A percentile compares a stretch with the other conserved stretches of the same genome.
These are phyloP conservation scores for Dromius quadrimaculatus DNA, from an alignment of 2,888 invertebrate genomes.

Conservation along the genomic window DNA sequence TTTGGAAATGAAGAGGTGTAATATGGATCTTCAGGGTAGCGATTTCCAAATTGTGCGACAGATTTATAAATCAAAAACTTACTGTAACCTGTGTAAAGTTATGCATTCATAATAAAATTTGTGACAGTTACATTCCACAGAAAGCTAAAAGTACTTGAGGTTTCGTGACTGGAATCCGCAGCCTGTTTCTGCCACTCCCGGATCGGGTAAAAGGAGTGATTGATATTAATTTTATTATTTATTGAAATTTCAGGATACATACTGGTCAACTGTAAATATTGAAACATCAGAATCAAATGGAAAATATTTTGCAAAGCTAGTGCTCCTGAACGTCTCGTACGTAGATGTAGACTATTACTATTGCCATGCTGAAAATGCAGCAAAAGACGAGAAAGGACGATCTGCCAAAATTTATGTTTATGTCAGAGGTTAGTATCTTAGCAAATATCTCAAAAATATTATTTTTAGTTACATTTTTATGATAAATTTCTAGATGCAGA, in stretches of 20 bases:
- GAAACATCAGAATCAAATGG: constrained; percentile 54
- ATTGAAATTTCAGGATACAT: not conserved
- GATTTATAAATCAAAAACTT: too few species aligned
- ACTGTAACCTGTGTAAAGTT: too few species aligned
- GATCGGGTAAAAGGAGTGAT: too few species aligned
- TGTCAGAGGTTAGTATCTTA: constrained; percentile 66
- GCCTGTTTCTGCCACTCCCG: too few species aligned
- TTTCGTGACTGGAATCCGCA: too few species aligned
- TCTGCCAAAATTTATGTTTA: constrained; percentile 69
- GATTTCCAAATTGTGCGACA: too few species aligned
- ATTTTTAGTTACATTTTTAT: not conserved
- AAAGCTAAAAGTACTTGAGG: too few species aligned
- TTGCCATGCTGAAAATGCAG: constrained; percentile 63
- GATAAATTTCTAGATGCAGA: constrained; percentile 64
- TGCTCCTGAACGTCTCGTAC: constrained; percentile 62
- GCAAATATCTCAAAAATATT: not conserved
- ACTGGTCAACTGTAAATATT: constrained; percentile 44
- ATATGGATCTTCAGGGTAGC: too few species aligned
- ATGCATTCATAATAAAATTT: too few species aligned
- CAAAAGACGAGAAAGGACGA: constrained; percentile 61
- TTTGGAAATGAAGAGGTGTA: too few species aligned
- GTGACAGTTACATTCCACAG: too few species aligned
- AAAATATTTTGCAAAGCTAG: constrained; percentile 67
- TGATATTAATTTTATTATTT: too few species aligned
- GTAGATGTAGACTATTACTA: constrained; percentile 64